Evolutionary conservation across 2,113 vertebrate species (phyloP).

Genomic region (Antigone vipio): DNA sequence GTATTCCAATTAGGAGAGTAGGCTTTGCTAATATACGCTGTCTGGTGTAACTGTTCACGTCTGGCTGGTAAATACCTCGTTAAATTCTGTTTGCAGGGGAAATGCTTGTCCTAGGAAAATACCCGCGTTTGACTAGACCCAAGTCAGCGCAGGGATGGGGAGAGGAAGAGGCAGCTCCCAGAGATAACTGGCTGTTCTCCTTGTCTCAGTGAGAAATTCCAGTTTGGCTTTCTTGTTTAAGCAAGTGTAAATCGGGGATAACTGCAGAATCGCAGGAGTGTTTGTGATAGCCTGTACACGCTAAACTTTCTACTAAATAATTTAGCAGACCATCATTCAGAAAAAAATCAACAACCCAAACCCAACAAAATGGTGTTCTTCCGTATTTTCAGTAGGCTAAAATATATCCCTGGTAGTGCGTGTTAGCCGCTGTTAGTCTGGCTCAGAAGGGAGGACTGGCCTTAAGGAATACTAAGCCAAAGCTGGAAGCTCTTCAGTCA

Average conservation of each 20-base stretch:
- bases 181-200: background rate
- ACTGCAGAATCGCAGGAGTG: background rate
- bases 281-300: fast-evolving
- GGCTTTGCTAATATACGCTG: background rate
- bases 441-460: background rate
- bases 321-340: background rate
- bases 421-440: background rate
- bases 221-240: background rate
- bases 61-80: background rate
- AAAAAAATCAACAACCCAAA: background rate
- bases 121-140: background rate
- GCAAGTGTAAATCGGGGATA: background rate
- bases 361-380: background rate
- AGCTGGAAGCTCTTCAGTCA: background rate
- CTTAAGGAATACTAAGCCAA: background rate
- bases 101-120: background rate
- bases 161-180: background rate
- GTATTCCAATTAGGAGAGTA: background rate
- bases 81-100: background rate
- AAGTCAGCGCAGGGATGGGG: background rate
- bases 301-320: background rate
- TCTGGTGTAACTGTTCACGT: background rate
- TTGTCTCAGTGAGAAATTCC: background rate
- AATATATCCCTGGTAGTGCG: background rate
- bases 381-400: fast-evolving